Base-by-base conservation (phyloP, 2,113 vertebrate genomes). In the Perca flavescens region DNA sequence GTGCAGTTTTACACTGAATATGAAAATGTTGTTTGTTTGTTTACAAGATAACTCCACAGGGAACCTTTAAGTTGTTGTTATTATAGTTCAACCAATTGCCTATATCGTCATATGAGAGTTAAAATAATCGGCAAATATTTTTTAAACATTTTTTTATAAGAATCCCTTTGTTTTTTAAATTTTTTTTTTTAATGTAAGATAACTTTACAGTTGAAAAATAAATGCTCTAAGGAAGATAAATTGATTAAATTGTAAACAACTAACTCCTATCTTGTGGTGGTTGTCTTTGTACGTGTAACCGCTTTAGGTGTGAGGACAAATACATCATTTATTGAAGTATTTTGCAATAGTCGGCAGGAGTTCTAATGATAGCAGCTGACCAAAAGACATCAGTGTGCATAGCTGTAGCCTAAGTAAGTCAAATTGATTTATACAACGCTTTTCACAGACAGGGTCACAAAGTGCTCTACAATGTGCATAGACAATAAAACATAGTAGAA, bases 321-420 rank as follows among this genome's bases (percentile, higher is more conserved):
- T 56, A 31, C 17, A 43, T 84, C 21, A 58, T 82, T 61, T 77
- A 52, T 75, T 64, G 3, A 53, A 61, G 4, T 43, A 63, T 82
- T 83, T 84, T 83, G 74, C 69, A 53, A 40, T 7, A 63, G 60
- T 83, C 22, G 10, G 77, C 70, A 43, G 0, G 16, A 79, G 73
- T 79, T 62, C 73, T 84, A 80, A 64, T 82, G 80, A 90, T 69
- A 61, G 60, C 60, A 71, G 57, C 85, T 70, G 72, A 87, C 66
- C 79, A 89, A 84, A 83, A 89, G 43, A 74, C 71, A 89, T 86
- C 83, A 85, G 78, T 91, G 81, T 90, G 86, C 92, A 80, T 22
- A 64, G 81, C 76, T 80, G 72, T 83, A 86, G 84, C 83, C 81
- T 88, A 84, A 25, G 25, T 53, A 89, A 28, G 28, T 28, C 28